These are phyloP conservation scores for Sminthurinus aureus DNA, from an alignment of 2,888 invertebrate species.

Conservation along the genomic window DNA sequence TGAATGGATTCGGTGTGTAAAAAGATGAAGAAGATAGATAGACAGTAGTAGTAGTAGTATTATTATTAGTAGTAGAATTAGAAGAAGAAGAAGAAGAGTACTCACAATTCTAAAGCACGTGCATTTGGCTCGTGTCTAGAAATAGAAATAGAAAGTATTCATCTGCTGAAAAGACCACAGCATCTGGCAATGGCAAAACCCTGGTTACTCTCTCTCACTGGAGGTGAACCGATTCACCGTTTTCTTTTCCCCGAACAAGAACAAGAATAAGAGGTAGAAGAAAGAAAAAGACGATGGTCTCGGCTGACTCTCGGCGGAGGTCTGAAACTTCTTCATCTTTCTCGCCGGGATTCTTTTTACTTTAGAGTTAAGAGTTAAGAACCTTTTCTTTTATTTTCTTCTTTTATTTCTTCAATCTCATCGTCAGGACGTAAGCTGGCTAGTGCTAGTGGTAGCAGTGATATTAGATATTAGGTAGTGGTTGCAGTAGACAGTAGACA, in stretches of 20 bases:
- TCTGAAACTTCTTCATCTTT: not conserved
- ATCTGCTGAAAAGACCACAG: conserved; percentile 22
- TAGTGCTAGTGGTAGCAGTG: too few species aligned
- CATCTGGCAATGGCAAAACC: conserved; percentile 26
- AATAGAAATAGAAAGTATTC: conserved; percentile 42
- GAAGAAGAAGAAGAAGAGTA: not conserved
- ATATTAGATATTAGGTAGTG: too few species aligned
- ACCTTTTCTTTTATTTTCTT: too few species aligned
- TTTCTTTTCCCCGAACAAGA: conserved; percentile 13
- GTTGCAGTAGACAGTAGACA: too few species aligned
- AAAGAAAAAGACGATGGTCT: conserved; percentile 26
- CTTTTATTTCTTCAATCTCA: too few species aligned
- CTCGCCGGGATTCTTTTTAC: not conserved
- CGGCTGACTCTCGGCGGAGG: not conserved
- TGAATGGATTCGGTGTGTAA: conserved; percentile 17
- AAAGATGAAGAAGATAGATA: too few species aligned
- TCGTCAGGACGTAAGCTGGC: too few species aligned
- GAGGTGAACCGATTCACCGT: conserved; percentile 45
- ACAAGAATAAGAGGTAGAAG: too few species aligned
- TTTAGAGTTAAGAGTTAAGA: too few species aligned
- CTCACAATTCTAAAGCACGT: conserved; percentile 13
- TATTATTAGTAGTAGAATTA: not conserved
- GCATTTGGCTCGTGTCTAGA: conserved; percentile 48
- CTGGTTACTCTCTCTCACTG: conserved; percentile 38
- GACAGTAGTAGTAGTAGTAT: not conserved